phyloP scores from a whole-genome alignment of 2,113 vertebrate species.

The Pipra filicauda region DNA sequence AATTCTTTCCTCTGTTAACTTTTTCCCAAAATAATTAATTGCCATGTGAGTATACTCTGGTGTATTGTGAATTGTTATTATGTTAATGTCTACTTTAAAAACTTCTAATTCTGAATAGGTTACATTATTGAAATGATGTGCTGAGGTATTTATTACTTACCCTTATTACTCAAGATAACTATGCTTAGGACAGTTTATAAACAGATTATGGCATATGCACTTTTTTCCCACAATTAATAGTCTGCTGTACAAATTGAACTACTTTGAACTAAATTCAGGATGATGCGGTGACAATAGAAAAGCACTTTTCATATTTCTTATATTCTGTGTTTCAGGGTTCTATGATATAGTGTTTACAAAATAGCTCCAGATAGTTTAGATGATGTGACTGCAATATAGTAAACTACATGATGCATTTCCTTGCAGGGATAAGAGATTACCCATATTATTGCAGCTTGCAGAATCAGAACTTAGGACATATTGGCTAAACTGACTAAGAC shows the following conservation, averaged over 20 bases:
- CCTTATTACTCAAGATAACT: not conserved
- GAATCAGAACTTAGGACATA: not conserved
- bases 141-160: not conserved
- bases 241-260: not conserved
- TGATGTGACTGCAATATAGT: not conserved
- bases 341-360: not conserved
- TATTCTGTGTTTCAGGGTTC: not conserved
- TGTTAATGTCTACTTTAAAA: not conserved
- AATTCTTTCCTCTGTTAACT: not conserved
- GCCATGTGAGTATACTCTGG: not conserved
- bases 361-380: not conserved
- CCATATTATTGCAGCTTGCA: not conserved
- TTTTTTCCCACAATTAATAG: not conserved
- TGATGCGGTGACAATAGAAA: not conserved
- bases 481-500: not conserved
- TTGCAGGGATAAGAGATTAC: not conserved
- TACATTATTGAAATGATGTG: not conserved
- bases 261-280: not conserved
- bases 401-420: not conserved
- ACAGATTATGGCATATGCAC: not conserved
- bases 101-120: not conserved
- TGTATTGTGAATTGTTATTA: not conserved
- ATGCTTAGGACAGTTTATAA: slow-evolving; percentile 17
- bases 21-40: not conserved
- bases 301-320: not conserved